These are phyloP conservation scores for Ctenoplectra terminalis DNA, from an alignment of 1,140 invertebrate genomes.

Conservation along the genomic window DNA sequence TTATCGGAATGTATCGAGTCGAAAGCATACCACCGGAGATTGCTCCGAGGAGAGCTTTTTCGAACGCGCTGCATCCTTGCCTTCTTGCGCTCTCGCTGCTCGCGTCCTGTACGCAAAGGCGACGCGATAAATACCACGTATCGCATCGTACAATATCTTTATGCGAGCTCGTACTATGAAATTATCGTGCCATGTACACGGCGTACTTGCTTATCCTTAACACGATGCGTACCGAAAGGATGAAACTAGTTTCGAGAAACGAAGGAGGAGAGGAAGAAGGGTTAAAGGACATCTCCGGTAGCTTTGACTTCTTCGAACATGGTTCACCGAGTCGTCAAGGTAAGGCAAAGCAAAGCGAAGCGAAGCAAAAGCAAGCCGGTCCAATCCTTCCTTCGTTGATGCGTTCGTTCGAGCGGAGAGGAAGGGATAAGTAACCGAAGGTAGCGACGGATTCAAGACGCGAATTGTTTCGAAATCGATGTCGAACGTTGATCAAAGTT, in stretches of 20 bases:
- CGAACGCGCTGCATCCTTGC: no score
- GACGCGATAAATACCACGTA: slow-evolving; percentile 1
- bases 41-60: background rate
- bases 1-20: background rate
- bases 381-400: slow-evolving; percentile 66
- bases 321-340: slow-evolving; percentile 51
- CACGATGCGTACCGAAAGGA: background rate
- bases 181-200: background rate
- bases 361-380: slow-evolving; percentile 56
- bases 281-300: slow-evolving; percentile 44
- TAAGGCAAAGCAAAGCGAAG: slow-evolving; percentile 35
- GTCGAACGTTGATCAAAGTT: background rate
- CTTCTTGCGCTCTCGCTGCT: background rate
- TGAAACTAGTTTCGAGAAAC: slow-evolving; percentile 18
- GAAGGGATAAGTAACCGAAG: slow-evolving; percentile 62
- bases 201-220: background rate
- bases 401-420: slow-evolving; percentile 53
- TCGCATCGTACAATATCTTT: background rate
- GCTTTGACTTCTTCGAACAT: slow-evolving; percentile 57
- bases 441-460: slow-evolving; percentile 36
- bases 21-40: background rate
- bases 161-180: background rate
- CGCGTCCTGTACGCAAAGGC: background rate
- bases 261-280: background rate
- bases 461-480: background rate